Evolutionary conservation across 2,797 vertebrate genomes (phyloP), one percentile per base, ranked within the genome.

Genomic region (Halcyon leucocephala): DNA sequence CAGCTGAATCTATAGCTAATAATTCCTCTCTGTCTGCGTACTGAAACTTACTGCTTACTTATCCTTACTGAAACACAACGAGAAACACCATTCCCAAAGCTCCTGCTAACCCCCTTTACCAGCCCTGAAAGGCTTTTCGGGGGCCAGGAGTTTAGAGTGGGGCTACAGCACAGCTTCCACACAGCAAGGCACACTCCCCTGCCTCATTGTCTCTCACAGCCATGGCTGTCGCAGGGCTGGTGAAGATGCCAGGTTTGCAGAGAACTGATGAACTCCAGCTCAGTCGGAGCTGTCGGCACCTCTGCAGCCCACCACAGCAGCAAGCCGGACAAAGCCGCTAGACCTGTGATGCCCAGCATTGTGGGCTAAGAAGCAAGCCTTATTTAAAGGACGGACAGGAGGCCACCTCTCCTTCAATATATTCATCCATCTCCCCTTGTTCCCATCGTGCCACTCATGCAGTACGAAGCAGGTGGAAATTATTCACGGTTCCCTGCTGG

Each of bases 201-300:
- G 24, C 41, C 70, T 31, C 73, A 21, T 33, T 7, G 6, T 17
- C 49, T 55, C 62, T 51, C 25, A 11, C 1, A 64, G 35, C 0
- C 0, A n/a, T 1, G 54, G 52, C 71, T 52, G 37, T 52, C 8
- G 4, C 26, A 12, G 46, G 65, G 42, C 80, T 71, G 44, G 29
- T 8, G 46, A 13, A 65, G 42, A n/a, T 21, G 1, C 19, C 35
- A 60, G 42, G 7, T 76, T 82, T 49, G 41, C 52, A 71, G 52
- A 79, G 73, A 84, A 13, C 24, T 6, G 39, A 15, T 11, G 14
- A 79, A 52, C 14, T 67, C 41, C 85, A 51, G 51, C 33, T 73
- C 2, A 0, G 35, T 29, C 0, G 0, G n/a, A 73, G 71, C 24
- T 2, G 6, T 25, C 0, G 0, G 62, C 26, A 9, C 9, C 57